Base-by-base conservation (phyloP, 1,140 invertebrate species). In the Thaumatotibia leucotreta region DNA sequence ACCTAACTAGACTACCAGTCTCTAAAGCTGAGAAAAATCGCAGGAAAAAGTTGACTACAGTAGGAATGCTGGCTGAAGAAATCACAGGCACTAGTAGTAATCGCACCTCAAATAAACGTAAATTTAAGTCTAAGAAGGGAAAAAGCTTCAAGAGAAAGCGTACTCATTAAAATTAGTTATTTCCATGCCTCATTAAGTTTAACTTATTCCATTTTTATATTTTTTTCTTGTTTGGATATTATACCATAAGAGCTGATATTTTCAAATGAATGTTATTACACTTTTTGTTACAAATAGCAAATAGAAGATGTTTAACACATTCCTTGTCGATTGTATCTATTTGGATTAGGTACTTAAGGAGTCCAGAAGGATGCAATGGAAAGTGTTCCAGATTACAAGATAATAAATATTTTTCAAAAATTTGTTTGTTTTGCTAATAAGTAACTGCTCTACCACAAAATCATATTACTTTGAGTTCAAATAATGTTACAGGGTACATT, bases 1-100 rank as follows among this genome's bases (percentile, higher is more conserved):
- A 98, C 83, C 94, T 99, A 82, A 97, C 97, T 52, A 94, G 98
- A 71, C 92, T 98, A 76, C 95, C 96, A 45, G 92, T 97, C 3
- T 96, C 95, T 27, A 98, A 98, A 91, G 94, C 95, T 77, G 97
- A 99, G 67, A 97, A 96, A 83, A 96, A 97, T 82, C 93, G 93
- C 73, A 93, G 94, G 75, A 95, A 94, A 75, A 94, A 95, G 79
- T 87, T 97, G 66, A 94, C 95, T 17, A 96, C 96, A 14, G 88
- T 97, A 63, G 95, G 95, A 67, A 85, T 88, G 70, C 90, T 98
- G 64, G 96, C 96, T 63, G 94, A 96, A 86, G 96, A 98, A 91
- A 92, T 97, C 20, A 96, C 95, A 61, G 91, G 92, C 52, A 72
- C 79, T 39, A 72, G 75, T 31, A 86, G 73, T 39, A 88, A 92